Evolutionary conservation across 2,888 invertebrate species (phyloP).

Genomic region (Drosophila borborema): DNA sequence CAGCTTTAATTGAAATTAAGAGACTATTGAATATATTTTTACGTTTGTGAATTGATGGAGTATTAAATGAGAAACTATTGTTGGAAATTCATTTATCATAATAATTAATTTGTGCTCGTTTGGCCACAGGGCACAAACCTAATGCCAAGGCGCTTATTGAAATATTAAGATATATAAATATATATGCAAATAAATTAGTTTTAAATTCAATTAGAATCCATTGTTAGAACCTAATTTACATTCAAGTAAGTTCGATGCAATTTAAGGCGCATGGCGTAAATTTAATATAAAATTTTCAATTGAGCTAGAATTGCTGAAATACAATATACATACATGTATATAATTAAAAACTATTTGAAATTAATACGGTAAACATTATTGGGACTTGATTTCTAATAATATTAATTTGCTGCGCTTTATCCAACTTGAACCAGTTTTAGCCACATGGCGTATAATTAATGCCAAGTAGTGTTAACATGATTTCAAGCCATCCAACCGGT

Average conservation of each 20-base stretch:
- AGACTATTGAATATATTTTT: not conserved
- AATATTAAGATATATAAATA: not conserved
- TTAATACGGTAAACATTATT: not conserved
- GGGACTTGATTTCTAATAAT: not conserved
- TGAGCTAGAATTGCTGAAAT: not conserved
- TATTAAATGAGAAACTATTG: not conserved
- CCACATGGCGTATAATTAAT: constrained; percentile 56
- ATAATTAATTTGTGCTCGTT: not conserved
- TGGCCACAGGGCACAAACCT: not conserved
- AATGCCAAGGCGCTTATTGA: not conserved
- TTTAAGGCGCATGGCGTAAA: not conserved
- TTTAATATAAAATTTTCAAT: not conserved
- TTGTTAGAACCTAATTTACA: not conserved
- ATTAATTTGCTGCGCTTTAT: not conserved
- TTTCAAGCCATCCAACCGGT: constrained; percentile 48
- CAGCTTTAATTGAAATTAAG: not conserved
- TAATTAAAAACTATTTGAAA: not conserved
- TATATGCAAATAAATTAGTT: not conserved
- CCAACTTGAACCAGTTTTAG: constrained; percentile 20
- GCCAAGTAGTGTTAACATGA: constrained; percentile 6
- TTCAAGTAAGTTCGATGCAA: not conserved
- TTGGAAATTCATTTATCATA: not conserved
- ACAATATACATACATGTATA: not conserved
- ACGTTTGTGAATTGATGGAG: not conserved
- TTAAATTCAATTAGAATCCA: not conserved